Percentiles rank a stretch among this genome's conserved stretches.
Conservation (phyloP, 2,888 invertebrate species). For the Macroteleia sp. region DNA sequence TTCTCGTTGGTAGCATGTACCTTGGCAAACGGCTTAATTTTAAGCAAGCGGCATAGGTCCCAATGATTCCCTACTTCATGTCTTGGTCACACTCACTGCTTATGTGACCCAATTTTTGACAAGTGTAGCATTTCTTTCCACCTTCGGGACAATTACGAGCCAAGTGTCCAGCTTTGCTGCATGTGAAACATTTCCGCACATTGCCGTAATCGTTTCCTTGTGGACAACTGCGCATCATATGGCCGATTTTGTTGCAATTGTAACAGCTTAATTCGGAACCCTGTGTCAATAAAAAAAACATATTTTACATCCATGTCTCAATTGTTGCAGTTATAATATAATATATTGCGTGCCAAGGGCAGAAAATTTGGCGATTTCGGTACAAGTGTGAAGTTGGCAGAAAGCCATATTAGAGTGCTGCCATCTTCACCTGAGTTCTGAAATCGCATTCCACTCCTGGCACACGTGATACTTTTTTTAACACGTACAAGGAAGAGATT, state of each 20-base stretch:
- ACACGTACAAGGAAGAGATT: no score
- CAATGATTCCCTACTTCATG: conserved; percentile 85
- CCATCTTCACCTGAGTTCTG: no score
- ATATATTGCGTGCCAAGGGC: no score
- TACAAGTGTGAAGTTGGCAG: no score
- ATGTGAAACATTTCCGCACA: conserved; percentile 86
- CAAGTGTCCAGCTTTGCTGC: conserved; percentile 90
- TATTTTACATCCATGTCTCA: no score
- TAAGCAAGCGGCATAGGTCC: conserved; percentile 81
- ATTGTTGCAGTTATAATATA: no score
- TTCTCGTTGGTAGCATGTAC: conserved; percentile 77
- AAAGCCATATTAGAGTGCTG: no score
- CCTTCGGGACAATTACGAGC: conserved; percentile 87
- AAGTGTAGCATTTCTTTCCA: conserved; percentile 94
- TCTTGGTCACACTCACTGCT: conserved; percentile 95
- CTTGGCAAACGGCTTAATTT: conserved; percentile 81
- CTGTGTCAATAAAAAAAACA: conserved; percentile 61
- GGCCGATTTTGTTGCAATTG: conserved; percentile 97
- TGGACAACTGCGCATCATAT: conserved; percentile 94
- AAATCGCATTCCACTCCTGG: no score
- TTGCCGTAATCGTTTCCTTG: conserved; percentile 86
- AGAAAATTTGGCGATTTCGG: no score
- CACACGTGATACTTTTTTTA: no score
- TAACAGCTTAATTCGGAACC: conserved; percentile 89
- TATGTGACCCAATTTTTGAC: conserved; percentile 95